Evolutionary conservation across 2,113 vertebrate genomes (phyloP).

Genomic region (Podarcis raffonei): DNA sequence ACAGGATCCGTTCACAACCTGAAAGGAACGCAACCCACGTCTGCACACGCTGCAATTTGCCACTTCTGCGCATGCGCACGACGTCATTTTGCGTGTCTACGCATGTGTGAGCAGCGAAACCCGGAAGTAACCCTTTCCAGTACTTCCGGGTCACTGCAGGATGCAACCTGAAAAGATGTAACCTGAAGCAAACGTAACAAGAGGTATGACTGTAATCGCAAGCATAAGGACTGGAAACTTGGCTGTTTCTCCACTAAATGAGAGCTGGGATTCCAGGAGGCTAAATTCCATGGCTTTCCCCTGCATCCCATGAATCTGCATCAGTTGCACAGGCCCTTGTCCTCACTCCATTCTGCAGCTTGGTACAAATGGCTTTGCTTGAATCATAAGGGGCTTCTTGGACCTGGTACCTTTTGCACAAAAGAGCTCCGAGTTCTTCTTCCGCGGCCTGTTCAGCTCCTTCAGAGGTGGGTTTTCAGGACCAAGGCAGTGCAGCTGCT

Average conservation of each 20-base stretch:
- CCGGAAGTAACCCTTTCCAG: too few relatives aligned
- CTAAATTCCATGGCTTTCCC: background rate
- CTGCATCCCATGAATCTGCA: background rate
- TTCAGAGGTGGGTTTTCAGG: slow-evolving; percentile 76
- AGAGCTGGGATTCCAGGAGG: background rate
- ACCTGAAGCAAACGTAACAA: too few relatives aligned
- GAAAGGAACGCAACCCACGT: too few relatives aligned
- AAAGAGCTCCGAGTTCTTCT: slow-evolving; percentile 83
- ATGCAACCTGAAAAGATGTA: too few relatives aligned
- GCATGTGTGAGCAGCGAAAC: too few relatives aligned
- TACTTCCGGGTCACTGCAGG: too few relatives aligned
- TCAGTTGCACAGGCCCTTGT: background rate
- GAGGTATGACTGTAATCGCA: background rate
- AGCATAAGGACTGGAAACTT: background rate
- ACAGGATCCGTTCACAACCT: too few relatives aligned
- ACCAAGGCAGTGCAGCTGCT: slow-evolving; percentile 83
- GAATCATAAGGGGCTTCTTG: rapidly evolving
- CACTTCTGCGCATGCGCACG: too few relatives aligned
- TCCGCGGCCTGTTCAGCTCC: slow-evolving; percentile 85
- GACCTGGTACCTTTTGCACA: slow-evolving; percentile 78
- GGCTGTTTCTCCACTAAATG: background rate
- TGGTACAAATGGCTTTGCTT: too few relatives aligned
- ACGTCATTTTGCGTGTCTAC: too few relatives aligned
- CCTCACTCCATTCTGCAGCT: too few relatives aligned
- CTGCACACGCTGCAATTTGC: too few relatives aligned